A percentile compares a stretch with the other conserved stretches of the same genome.
Conservation (phyloP, 2,113 vertebrate genomes). For the Malurus cyaneus region DNA sequence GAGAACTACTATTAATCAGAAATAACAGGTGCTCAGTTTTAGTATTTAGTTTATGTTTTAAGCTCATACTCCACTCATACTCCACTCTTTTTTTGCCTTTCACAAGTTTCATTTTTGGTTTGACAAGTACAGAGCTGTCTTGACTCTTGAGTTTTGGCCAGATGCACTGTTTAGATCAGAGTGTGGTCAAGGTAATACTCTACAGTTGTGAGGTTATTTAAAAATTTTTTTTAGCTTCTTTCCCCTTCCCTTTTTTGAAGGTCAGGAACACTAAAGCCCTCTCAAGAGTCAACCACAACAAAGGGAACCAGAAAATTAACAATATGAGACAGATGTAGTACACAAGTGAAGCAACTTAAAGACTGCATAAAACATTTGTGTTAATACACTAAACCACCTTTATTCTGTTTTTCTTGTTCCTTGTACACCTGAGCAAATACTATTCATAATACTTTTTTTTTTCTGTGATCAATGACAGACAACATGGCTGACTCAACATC, state of each 20-base stretch:
- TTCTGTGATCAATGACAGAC: neutral
- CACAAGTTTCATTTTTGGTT: neutral
- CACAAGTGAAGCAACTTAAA: neutral
- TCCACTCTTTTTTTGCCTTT: neutral
- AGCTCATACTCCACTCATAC: too few species aligned
- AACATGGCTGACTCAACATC: neutral
- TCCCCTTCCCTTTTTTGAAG: neutral
- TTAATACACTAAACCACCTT: neutral
- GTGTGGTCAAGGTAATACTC: neutral
- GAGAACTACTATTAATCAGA: neutral
- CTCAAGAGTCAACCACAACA: neutral
- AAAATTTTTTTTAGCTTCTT: neutral
- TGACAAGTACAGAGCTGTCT: neutral
- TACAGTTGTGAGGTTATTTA: neutral
- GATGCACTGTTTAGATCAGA: neutral
- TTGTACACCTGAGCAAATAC: neutral
- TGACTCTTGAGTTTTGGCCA: neutral
- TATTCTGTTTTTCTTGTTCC: neutral
- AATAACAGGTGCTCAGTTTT: neutral
- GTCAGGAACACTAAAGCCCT: neutral
- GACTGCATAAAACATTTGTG: fast-evolving
- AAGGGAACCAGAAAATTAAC: neutral
- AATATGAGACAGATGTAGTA: neutral
- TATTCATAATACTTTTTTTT: neutral
- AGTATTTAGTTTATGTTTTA: neutral